phyloP scores from a whole-genome alignment of 2,113 vertebrate genomes.

The Heliornis fulica region DNA sequence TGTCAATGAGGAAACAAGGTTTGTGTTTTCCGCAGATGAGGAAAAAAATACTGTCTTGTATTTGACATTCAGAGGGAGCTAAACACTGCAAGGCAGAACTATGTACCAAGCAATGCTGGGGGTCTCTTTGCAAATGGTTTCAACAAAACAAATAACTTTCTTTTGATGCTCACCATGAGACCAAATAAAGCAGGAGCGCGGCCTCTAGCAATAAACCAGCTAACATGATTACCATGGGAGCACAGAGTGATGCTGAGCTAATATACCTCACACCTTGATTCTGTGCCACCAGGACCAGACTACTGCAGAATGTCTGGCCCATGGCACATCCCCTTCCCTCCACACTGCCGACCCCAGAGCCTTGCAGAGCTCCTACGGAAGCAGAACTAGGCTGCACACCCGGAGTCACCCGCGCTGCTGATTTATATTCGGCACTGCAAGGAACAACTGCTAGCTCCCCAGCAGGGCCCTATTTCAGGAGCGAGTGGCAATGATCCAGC shows the following conservation, averaged over 20 bases:
- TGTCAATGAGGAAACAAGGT: background rate
- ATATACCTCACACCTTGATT: background rate
- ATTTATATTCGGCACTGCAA: background rate
- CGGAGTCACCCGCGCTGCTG: accelerated
- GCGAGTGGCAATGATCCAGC: background rate
- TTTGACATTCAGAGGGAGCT: background rate
- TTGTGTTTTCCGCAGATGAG: background rate
- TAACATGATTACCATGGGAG: background rate
- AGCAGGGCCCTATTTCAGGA: background rate
- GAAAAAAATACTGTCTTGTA: background rate
- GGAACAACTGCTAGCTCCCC: background rate
- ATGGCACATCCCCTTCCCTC: background rate
- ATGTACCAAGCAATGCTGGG: background rate
- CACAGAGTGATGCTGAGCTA: background rate
- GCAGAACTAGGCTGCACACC: accelerated
- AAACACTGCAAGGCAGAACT: background rate
- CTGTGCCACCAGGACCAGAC: background rate
- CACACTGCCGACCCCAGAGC: accelerated
- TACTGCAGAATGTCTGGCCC: background rate
- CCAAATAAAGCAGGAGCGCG: background rate
- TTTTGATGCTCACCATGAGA: background rate
- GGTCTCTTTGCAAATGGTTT: background rate
- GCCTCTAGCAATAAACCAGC: background rate
- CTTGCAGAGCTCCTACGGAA: accelerated
- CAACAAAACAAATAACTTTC: background rate